Base-by-base conservation (phyloP, 2,797 vertebrate species). In the Periophthalmus magnuspinnatus region DNA sequence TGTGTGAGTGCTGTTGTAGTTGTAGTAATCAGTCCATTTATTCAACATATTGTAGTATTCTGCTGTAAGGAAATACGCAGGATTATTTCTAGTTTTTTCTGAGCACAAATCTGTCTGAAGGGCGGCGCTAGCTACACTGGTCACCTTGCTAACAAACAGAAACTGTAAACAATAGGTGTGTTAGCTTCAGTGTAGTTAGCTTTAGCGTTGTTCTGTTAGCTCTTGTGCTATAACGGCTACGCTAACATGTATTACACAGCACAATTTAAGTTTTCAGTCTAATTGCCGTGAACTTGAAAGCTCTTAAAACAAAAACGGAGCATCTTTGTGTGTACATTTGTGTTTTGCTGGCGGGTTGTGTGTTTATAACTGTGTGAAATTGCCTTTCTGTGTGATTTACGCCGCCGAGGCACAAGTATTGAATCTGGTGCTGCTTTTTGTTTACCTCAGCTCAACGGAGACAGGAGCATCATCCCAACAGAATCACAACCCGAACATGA, bases 401-500 rank as follows among this genome's bases (percentile, higher is more conserved):
- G 11, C 21, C 58, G 0, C 11, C 54, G 24, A 62, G 41, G 62
- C 64, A 58, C 21, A 45, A 64, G 60, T 14, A 73, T 69, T 78
- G 10, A 70, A 73, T 79, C 55, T 67, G 14, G 3, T 38, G 1
- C 22, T 60, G 4, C 65, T 57, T 78, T 78, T 73, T 70, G 32
- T 84, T 72, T 65, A 5, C 81, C 83, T 58, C 77, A 96, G 96
- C 73, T 89, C 84, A 65, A 62, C 60, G 28, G 82, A 87, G 52
- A 78, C 79, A 36, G 80, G 75, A 38, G 81, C 86, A 14, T 72
- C 66, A 34, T 85, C 79, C 0, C 1, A 52, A 55, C 70, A 81
- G 4, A 75, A 68, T 0, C 67, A 83, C 24, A 80, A 91, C 21
- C 73, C 80, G 16, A 36, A 47, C 1, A 0, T 59, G 13, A 19